Conservation (phyloP, 2,113 vertebrate genomes). For the Trematomus loennbergii region DNA sequence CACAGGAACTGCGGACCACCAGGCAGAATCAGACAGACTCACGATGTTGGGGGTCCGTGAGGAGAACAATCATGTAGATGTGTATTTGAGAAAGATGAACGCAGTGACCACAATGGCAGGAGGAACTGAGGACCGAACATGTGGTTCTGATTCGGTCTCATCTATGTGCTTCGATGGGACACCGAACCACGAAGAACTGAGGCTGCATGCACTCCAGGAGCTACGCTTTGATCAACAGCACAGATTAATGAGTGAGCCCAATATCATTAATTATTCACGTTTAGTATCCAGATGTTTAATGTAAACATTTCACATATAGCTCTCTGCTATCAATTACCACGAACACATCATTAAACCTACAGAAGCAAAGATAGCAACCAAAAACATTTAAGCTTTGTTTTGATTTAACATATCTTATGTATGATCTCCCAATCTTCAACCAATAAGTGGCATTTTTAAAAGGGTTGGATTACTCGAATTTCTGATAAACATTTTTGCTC, state of each 20-base stretch:
- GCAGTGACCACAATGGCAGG: neutral
- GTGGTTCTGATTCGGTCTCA: constrained; percentile 12
- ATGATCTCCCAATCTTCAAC: neutral
- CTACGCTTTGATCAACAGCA: constrained; percentile 32
- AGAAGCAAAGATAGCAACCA: neutral
- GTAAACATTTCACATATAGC: neutral
- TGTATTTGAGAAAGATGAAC: constrained; percentile 25
- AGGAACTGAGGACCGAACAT: constrained; percentile 34
- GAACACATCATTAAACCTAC: neutral
- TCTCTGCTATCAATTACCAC: neutral
- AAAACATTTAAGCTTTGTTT: too few species aligned
- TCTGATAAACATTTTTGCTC: neutral
- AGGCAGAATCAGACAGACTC: neutral
- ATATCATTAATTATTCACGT: neutral
- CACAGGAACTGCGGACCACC: constrained; percentile 25
- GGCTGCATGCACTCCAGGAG: neutral
- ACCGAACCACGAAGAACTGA: constrained; percentile 6
- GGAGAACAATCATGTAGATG: constrained; percentile 8
- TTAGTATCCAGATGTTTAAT: neutral
- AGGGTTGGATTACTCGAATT: neutral
- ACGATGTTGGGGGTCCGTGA: constrained; percentile 25
- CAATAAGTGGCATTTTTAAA: neutral
- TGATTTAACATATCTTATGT: neutral
- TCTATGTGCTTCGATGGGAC: constrained; percentile 13
- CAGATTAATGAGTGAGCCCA: constrained; percentile 55